Evolutionary conservation across 2,113 vertebrate genomes (phyloP).

Genomic region (Phrynosoma platyrhinos): DNA sequence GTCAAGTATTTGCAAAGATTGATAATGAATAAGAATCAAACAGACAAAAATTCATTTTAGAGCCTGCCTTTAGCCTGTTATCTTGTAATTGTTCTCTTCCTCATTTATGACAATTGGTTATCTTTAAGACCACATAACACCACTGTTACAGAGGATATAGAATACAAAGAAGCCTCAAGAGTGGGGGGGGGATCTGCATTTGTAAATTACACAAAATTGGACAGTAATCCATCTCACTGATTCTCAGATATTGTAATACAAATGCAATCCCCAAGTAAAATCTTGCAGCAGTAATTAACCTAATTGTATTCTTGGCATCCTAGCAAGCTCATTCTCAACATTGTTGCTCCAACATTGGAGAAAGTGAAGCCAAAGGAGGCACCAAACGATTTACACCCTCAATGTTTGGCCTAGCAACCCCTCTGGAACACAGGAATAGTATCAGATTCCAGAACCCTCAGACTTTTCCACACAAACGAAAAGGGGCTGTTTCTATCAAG

Average conservation of each 20-base stretch:
- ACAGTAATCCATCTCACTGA: background rate
- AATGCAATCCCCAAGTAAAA: background rate
- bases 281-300: constrained; percentile 30
- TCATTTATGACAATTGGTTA: rapidly evolving
- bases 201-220: constrained; percentile 27
- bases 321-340: background rate
- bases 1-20: background rate
- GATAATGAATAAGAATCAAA: background rate
- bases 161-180: background rate
- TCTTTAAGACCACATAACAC: background rate
- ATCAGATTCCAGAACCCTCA: constrained; percentile 42
- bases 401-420: rapidly evolving
- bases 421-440: background rate
- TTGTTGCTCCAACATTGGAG: background rate
- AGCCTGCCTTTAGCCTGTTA: background rate
- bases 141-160: background rate
- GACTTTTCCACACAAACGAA: constrained; percentile 26
- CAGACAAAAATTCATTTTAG: background rate
- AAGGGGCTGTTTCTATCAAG: rapidly evolving
- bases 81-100: rapidly evolving
- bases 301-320: background rate
- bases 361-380: background rate
- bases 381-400: background rate
- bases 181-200: rapidly evolving
- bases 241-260: background rate